Evolutionary conservation across 2,113 vertebrate genomes (phyloP), one percentile per base, ranked within the genome.

Genomic region (Oxyura jamaicensis): DNA sequence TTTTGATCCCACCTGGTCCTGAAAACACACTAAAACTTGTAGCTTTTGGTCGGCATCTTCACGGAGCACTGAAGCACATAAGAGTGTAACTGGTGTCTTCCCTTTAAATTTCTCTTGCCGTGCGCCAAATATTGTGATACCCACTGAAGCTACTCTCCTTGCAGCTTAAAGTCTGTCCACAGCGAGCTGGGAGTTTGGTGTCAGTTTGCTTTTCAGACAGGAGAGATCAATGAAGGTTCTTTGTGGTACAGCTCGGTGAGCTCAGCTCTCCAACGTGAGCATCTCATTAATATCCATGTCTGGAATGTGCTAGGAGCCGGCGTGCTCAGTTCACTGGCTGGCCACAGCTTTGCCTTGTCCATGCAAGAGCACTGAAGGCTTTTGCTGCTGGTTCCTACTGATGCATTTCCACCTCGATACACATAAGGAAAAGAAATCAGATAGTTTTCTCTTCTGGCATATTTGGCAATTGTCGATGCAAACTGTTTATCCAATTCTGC

Each of bases 61-160:
- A 26, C 3, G 1, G 23, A 53, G 39, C 28, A 46, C 6, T 8
- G 4, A 15, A 76, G 53, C 35, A 36, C 6, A 1, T 7, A 15
- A 58, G 46, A 76, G 44, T 59, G 44, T 12, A 5, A 23, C 33
- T 33, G 33, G 5, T 26, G 17, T 83, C 55, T 66, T 35, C 11
- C 71, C 13, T 58, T 76, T 6, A 39, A 89, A 67, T 72, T n/a
- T 48, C 29, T 28, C 18, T 62, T 60, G 6, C 20, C 5, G 20
- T 4, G 6, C 8, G 13, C 42, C 41, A 13, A 58, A 16, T 17
- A 6, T 23, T 29, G 36, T 23, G 52, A 21, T 1, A 10, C 26
- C 19, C 8, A 5, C 46, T 48, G 17, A 31, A 3, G 53, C 41
- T 42, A 0, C 60, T 58, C 19, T 41, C 73, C 2, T 22, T 58